These are phyloP conservation scores for Cephalopterus ornatus DNA, from an alignment of 2,113 vertebrate genomes.

Conservation along the genomic window DNA sequence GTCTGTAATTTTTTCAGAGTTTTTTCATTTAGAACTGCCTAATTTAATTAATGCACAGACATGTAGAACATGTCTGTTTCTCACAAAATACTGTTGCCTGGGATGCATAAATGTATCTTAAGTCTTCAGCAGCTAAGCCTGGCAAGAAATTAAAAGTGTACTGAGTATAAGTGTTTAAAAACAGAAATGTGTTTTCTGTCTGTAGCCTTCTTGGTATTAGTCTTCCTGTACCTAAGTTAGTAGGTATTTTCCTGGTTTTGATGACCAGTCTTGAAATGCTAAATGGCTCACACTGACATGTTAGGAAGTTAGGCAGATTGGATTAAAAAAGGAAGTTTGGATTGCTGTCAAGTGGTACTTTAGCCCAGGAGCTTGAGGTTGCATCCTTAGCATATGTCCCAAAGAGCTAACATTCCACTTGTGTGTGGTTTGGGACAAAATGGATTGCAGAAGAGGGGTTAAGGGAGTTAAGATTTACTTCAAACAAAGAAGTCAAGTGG, in stretches of 20 bases:
- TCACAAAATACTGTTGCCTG: neutral
- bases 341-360: neutral
- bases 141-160: neutral
- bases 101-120: neutral
- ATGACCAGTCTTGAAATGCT: neutral
- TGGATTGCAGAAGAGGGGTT: rapidly evolving
- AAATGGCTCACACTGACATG: neutral
- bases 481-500: neutral
- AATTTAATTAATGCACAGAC: neutral
- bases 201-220: neutral
- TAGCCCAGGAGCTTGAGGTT: neutral
- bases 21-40: neutral
- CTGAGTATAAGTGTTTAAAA: neutral
- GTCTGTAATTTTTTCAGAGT: neutral
- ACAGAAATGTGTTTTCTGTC: neutral
- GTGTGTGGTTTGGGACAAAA: neutral
- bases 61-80: neutral
- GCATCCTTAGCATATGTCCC: neutral
- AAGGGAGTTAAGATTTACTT: neutral
- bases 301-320: neutral
- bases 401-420: neutral
- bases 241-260: neutral
- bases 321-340: neutral
- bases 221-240: neutral
- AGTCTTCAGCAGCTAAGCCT: neutral